These are phyloP conservation scores for Todus mexicanus DNA, from an alignment of 2,797 vertebrate genomes.

Conservation along the genomic window DNA sequence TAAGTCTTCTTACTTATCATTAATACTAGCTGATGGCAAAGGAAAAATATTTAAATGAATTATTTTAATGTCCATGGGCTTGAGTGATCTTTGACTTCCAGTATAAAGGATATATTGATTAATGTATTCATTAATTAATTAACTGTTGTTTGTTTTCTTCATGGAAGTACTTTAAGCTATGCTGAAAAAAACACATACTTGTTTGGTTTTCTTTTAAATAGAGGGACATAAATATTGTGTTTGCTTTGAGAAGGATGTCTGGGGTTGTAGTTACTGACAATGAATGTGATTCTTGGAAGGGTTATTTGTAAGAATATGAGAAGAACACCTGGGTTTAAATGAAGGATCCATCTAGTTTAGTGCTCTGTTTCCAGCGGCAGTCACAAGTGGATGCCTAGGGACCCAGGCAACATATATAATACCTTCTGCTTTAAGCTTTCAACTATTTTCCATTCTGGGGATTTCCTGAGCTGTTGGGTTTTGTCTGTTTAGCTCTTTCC, in stretches of 20 bases:
- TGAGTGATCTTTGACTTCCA: conserved; percentile 9
- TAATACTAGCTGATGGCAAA: neutral
- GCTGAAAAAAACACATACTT: neutral
- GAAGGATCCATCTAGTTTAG: neutral
- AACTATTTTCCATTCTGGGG: neutral
- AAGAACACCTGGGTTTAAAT: neutral
- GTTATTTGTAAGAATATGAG: neutral
- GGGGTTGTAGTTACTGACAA: neutral
- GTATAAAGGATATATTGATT: conserved; percentile 12
- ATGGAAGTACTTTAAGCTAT: neutral
- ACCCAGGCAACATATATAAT: neutral
- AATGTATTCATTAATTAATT: neutral
- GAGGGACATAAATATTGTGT: neutral
- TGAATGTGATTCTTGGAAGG: neutral
- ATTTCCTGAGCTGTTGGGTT: neutral
- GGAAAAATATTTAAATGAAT: conserved; percentile 21
- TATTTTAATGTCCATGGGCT: neutral
- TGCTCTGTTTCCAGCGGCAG: neutral
- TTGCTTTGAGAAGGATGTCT: neutral
- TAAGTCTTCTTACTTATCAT: neutral
- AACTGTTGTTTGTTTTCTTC: neutral
- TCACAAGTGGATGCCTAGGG: neutral
- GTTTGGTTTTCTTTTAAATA: neutral
- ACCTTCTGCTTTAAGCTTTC: neutral
- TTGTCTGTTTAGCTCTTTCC: neutral